Evolutionary conservation across 2,888 invertebrate species (phyloP), one percentile per base, ranked within the genome.

Genomic region (Drosophila robusta): DNA sequence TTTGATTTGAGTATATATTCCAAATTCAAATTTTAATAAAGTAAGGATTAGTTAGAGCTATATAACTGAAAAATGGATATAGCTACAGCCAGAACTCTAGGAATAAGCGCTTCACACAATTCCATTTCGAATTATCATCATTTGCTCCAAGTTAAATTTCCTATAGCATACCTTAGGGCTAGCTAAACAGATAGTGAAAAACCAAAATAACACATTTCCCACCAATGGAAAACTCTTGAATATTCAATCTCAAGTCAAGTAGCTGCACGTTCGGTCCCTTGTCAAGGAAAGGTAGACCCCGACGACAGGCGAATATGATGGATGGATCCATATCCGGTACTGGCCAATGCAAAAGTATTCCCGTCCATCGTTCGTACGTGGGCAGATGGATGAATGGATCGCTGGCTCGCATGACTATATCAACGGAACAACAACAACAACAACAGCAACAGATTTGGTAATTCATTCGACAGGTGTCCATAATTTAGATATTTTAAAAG

Each of bases 401-500:
- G 26, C 5, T 29, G 50, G 11, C 14, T 38, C 0, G 38, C 39
- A 51, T 22, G 51, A 41, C 39, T 51, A 41, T 41, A 41, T 52
- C 38, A 26, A 50, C 41, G 8, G 49, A 26, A 26, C 0, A 26
- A 26, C 16, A 22, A 42, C 32, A 26, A 26, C 0, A 26, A 26
- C 16, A 22, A 42, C 32, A 55, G 32, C 36, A 57, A 54, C 55
- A 55, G 57, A 67, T 75, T 73, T 70, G 75, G 65, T 75, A 68
- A 75, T 78, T 80, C 80, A 76, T 66, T 69, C 65, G 55, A 58
- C 84, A 84, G 84, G 79, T 81, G 81, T 69, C 80, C 80, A 83
- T 78, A 76, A 80, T 58, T 73, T 62, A 62, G 72, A 42, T 39
- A 7, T 12, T 58, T 56, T 68, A 57, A 77, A 80, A 64, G 67